phyloP scores from a whole-genome alignment of 2,888 invertebrate species.

The Rotaria socialis region DNA sequence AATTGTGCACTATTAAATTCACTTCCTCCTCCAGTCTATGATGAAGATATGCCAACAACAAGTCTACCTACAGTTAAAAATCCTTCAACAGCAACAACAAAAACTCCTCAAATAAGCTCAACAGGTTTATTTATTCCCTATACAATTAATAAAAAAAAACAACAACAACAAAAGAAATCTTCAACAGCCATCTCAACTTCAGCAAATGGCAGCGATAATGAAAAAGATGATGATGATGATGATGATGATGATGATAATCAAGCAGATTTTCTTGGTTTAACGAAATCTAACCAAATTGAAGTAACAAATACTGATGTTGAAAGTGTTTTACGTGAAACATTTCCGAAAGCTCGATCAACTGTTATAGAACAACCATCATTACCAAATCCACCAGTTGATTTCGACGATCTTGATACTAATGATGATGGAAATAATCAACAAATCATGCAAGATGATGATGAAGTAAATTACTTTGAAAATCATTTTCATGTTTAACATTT shows the following conservation, averaged over 20 bases:
- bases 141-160: neutral
- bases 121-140: constrained; percentile 11
- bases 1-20: neutral
- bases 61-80: constrained; percentile 20
- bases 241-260: constrained; percentile 3
- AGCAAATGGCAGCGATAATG: neutral
- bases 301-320: neutral
- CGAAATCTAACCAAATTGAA: neutral
- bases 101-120: neutral
- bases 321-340: constrained; percentile 21
- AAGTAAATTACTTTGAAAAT: neutral
- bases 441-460: neutral
- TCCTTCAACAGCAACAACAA: neutral
- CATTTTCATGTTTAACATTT: neutral
- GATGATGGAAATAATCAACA: neutral
- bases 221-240: constrained; percentile 23
- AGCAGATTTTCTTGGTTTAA: neutral
- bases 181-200: neutral
- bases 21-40: neutral
- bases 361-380: neutral
- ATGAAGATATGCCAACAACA: constrained; percentile 14
- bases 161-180: neutral
- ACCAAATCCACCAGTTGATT: neutral
- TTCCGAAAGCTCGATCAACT: neutral
- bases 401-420: neutral